These are phyloP conservation scores for Telenomus remus DNA, from an alignment of 1,140 invertebrate species.

Conservation along the genomic window DNA sequence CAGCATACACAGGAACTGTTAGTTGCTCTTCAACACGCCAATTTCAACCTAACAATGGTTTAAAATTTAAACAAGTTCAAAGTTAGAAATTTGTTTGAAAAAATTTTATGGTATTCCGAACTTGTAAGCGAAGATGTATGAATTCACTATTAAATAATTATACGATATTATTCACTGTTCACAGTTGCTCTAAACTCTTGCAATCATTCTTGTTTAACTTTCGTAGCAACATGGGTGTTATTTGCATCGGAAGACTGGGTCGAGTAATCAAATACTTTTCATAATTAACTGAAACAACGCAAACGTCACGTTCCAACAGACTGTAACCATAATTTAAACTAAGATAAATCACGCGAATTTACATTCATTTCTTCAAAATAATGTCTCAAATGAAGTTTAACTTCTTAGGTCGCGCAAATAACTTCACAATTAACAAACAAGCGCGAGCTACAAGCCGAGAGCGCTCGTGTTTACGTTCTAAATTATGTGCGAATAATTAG, in stretches of 20 bases:
- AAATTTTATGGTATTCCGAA: too few relatives aligned
- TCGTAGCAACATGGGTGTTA: conserved; percentile 8
- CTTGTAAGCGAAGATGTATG: too few relatives aligned
- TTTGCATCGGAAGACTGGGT: conserved; percentile 14
- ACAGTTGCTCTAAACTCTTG: background rate
- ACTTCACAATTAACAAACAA: conserved; percentile 44
- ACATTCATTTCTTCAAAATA: conserved; percentile 42
- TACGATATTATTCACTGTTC: background rate
- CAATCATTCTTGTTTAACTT: conserved; percentile 19
- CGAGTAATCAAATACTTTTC: conserved; percentile 29
- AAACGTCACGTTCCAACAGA: conserved; percentile 25
- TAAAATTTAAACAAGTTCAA: too few relatives aligned
- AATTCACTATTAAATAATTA: background rate
- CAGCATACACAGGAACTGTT: conserved; percentile 17
- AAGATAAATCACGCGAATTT: conserved; percentile 41
- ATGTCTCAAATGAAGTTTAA: conserved; percentile 34
- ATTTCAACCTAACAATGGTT: conserved; percentile 29
- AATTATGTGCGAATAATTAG: conserved; percentile 45
- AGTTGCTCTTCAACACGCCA: conserved; percentile 42
- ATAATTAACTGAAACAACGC: conserved; percentile 30
- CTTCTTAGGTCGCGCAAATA: conserved; percentile 30
- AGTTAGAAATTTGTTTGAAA: too few relatives aligned
- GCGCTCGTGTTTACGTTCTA: conserved; percentile 19
- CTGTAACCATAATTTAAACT: conserved; percentile 27
- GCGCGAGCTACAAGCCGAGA: background rate